These are phyloP conservation scores for Zosterops hypoxanthus DNA, from an alignment of 2,113 vertebrate species.

Conservation along the genomic window DNA sequence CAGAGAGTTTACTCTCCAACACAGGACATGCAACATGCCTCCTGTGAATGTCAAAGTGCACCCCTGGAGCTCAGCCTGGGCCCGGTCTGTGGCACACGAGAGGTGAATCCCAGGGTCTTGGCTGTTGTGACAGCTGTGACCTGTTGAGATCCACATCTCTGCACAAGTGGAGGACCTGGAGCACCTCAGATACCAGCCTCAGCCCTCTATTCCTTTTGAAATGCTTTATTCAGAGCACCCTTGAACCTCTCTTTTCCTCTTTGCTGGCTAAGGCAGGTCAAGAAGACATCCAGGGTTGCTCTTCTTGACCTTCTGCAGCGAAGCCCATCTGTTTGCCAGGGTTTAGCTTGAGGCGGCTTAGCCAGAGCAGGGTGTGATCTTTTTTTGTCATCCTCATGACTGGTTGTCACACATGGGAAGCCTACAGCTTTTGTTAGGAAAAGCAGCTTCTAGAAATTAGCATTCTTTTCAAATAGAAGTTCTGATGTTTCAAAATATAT, in stretches of 20 bases:
- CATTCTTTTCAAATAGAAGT: background rate
- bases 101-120: background rate
- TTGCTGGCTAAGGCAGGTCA: background rate
- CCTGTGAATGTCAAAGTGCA: background rate
- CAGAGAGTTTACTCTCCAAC: background rate
- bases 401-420: background rate
- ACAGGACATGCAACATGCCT: rapidly evolving
- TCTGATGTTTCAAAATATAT: background rate
- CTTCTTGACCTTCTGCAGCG: constrained; percentile 23
- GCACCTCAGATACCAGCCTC: background rate
- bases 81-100: rapidly evolving
- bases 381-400: constrained; percentile 51
- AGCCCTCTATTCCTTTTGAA: background rate
- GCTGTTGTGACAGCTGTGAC: background rate
- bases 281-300: background rate
- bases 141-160: rapidly evolving
- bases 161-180: background rate
- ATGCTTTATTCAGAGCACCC: background rate
- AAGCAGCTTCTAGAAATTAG: background rate
- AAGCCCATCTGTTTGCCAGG: constrained; percentile 56
- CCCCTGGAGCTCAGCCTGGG: background rate
- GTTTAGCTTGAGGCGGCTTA: constrained; percentile 65
- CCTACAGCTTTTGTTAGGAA: background rate
- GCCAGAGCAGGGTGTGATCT: constrained; percentile 33
- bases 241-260: background rate